Percentiles rank a stretch among this genome's conserved stretches.
Evolutionary conservation across 2,888 invertebrate genomes (phyloP).

Genomic region (Horisme vitalbata): DNA sequence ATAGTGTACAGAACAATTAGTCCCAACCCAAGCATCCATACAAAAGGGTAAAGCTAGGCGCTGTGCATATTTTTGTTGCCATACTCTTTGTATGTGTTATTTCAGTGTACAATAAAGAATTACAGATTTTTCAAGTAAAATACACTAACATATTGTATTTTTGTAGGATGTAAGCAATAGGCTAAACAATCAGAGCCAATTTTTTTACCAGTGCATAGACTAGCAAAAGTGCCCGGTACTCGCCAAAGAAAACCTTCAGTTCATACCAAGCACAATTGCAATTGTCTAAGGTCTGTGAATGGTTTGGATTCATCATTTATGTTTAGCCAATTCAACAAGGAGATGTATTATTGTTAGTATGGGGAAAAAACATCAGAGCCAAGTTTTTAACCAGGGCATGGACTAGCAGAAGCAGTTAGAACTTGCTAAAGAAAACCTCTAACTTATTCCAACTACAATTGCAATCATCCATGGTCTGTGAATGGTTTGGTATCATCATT

Average conservation of each 20-base stretch:
- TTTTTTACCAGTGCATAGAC: conserved; percentile 75
- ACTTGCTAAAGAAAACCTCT: conserved; percentile 73
- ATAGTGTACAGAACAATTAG: too few relatives aligned
- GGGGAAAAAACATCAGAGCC: conserved; percentile 71
- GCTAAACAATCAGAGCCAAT: conserved; percentile 76
- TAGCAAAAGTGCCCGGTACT: conserved; percentile 47
- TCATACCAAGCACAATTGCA: conserved; percentile 49
- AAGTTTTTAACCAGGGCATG: conserved; percentile 77
- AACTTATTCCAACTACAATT: conserved; percentile 47
- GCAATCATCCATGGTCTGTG: conserved; percentile 76
- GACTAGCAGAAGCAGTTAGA: conserved; percentile 51
- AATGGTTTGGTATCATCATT: conserved; percentile 84
- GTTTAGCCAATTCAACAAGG: conserved; percentile 12
- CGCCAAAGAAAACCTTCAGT: conserved; percentile 72
- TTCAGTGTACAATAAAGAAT: too few relatives aligned
- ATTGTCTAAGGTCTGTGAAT: conserved; percentile 79
- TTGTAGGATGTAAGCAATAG: too few relatives aligned
- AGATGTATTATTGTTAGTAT: not conserved
- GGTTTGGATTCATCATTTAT: conserved; percentile 79
- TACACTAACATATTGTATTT: too few relatives aligned
- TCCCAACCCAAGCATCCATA: too few relatives aligned
- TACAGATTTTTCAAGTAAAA: too few relatives aligned
- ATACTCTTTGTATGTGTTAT: too few relatives aligned
- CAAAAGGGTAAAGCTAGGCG: too few relatives aligned
- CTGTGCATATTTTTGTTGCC: too few relatives aligned